These are phyloP conservation scores for Scomber scombrus DNA, from an alignment of 2,113 vertebrate species.

Conservation along the genomic window DNA sequence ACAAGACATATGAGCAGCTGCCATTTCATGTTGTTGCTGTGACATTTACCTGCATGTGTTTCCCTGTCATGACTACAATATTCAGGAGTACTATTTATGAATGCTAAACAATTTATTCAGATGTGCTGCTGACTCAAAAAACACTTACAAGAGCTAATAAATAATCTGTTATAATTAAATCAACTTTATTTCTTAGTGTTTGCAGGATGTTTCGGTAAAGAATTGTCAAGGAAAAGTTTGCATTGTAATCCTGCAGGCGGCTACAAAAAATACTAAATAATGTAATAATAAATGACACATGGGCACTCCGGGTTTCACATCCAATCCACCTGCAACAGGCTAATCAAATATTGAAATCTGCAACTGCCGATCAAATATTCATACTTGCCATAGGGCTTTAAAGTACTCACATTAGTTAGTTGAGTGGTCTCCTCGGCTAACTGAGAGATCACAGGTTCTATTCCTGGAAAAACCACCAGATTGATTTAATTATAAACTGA, in stretches of 20 bases:
- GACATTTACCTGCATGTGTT: conserved; percentile 26
- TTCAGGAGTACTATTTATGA: not conserved
- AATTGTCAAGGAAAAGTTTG: too few species aligned
- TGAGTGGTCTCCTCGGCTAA: conserved; percentile 49
- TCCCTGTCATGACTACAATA: conserved; percentile 3
- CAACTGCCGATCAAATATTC: conserved; percentile 74
- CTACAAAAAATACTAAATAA: conserved; percentile 9
- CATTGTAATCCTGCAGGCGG: not conserved
- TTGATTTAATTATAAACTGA: conserved; percentile 35
- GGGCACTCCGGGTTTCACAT: conserved; percentile 29
- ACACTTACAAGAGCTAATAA: not conserved
- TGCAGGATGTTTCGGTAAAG: not conserved
- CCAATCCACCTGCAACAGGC: conserved; percentile 55
- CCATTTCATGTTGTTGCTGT: not conserved
- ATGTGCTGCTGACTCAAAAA: not conserved
- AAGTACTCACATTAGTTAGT: conserved; percentile 55
- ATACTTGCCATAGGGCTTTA: conserved; percentile 60
- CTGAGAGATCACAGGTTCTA: conserved; percentile 44
- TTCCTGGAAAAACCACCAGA: conserved; percentile 39
- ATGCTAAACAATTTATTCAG: not conserved
- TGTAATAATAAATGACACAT: not conserved
- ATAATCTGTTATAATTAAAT: not conserved
- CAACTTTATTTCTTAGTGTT: not conserved
- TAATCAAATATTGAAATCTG: conserved; percentile 75
- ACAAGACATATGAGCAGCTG: conserved; percentile 4